Conservation (phyloP, 2,888 invertebrate genomes). For the Watsonalla binaria region DNA sequence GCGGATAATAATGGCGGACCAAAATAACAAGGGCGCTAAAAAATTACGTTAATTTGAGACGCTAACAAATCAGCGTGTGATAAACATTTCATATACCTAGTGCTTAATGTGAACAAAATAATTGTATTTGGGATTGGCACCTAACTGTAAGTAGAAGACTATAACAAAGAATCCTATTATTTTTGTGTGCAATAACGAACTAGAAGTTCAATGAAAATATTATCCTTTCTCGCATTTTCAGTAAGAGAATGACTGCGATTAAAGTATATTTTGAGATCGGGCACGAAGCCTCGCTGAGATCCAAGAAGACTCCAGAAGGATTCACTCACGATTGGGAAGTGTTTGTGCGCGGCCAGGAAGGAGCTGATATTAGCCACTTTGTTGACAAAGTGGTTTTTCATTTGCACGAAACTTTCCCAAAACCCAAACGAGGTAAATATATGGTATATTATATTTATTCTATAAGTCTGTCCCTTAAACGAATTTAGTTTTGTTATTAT, state of each 20-base stretch:
- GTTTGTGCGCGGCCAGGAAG: conserved; percentile 93
- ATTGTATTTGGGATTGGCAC: conserved; percentile 16
- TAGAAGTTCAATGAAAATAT: conserved; percentile 6
- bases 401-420: conserved; percentile 94
- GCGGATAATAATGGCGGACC: conserved; percentile 69
- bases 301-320: conserved; percentile 90
- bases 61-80: conserved; percentile 35
- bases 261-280: conserved; percentile 94
- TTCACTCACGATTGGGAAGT: conserved; percentile 99
- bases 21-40: conserved; percentile 79
- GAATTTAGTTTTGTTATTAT: too few species aligned
- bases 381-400: conserved; percentile 95
- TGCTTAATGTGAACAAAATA: conserved; percentile 27
- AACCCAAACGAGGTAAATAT: conserved; percentile 90
- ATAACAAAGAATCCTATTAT: conserved; percentile 16
- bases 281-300: conserved; percentile 90
- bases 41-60: conserved; percentile 50
- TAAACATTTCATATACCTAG: conserved; percentile 22
- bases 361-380: conserved; percentile 92
- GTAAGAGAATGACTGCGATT: conserved; percentile 60
- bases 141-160: conserved; percentile 29
- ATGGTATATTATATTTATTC: neutral
- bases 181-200: conserved; percentile 26
- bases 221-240: conserved; percentile 21
- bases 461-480: conserved; percentile 4